These are phyloP conservation scores for Sternarchorhynchus goeldii DNA, from an alignment of 2,797 vertebrate species.

Conservation along the genomic window DNA sequence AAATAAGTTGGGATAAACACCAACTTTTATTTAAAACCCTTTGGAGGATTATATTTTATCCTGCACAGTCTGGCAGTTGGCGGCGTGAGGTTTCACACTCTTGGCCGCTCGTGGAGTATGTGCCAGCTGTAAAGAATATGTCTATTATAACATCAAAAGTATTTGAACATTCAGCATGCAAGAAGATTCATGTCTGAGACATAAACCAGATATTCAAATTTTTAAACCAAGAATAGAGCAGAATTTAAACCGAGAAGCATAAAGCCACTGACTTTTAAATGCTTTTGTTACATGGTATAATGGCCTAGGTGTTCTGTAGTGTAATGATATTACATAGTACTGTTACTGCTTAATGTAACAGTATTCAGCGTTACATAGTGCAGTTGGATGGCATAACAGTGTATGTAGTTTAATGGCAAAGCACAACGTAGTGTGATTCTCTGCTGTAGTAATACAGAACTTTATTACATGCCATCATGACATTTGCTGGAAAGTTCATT, in stretches of 20 bases:
- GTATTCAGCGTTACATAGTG: conserved; percentile 32
- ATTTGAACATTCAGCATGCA: neutral
- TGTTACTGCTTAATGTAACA: conserved; percentile 18
- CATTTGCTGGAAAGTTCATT: no score
- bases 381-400: neutral
- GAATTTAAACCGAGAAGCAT: no score
- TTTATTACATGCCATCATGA: no score
- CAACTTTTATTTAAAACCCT: conserved; percentile 42
- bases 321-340: neutral
- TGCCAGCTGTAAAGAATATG: neutral
- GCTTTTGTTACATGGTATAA: no score
- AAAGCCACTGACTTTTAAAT: no score
- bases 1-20: conserved; percentile 34
- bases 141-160: neutral
- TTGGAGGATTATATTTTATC: conserved; percentile 40
- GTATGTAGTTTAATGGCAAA: no score
- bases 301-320: no score
- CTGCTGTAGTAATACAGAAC: no score
- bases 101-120: neutral
- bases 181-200: neutral
- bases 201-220: no score
- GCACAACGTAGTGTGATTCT: no score
- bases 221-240: no score
- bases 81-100: conserved; percentile 35
- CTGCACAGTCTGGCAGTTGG: conserved; percentile 20